These are phyloP conservation scores for Lonchura striata DNA, from an alignment of 2,113 vertebrate species.

Conservation along the genomic window DNA sequence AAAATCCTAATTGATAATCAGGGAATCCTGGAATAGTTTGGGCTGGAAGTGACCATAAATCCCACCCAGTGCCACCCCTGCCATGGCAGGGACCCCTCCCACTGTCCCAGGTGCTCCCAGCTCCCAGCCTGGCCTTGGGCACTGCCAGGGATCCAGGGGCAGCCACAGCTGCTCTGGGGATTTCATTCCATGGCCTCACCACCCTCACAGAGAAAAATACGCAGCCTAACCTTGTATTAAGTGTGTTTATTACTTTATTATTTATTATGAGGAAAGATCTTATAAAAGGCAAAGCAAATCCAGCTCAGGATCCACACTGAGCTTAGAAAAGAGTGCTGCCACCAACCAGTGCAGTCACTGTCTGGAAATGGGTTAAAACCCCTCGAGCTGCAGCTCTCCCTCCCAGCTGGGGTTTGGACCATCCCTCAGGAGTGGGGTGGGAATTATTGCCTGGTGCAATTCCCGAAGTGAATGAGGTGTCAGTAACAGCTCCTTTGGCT, in stretches of 20 bases:
- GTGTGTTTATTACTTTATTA: neutral
- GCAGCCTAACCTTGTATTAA: neutral
- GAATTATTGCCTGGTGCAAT: neutral
- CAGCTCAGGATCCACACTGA: neutral
- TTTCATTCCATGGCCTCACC: neutral
- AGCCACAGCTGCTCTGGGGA: neutral
- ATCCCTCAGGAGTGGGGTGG: neutral
- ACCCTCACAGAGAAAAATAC: too few species aligned
- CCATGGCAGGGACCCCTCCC: neutral
- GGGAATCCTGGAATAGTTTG: neutral
- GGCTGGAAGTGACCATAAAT: neutral
- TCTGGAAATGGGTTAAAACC: neutral
- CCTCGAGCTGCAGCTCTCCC: neutral
- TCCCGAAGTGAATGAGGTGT: neutral
- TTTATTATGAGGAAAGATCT: neutral
- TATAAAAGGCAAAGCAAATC: neutral
- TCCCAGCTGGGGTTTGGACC: neutral
- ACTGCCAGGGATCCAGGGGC: neutral
- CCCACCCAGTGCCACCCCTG: rapidly evolving
- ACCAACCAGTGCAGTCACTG: neutral
- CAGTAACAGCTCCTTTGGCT: neutral
- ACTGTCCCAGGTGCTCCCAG: neutral
- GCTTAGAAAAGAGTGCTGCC: neutral
- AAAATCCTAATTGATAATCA: neutral
- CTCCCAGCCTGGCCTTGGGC: neutral